Percentiles rank a stretch among this genome's conserved stretches.
phyloP scores from a whole-genome alignment of 2,113 vertebrate species.

The Eubucco bourcierii region DNA sequence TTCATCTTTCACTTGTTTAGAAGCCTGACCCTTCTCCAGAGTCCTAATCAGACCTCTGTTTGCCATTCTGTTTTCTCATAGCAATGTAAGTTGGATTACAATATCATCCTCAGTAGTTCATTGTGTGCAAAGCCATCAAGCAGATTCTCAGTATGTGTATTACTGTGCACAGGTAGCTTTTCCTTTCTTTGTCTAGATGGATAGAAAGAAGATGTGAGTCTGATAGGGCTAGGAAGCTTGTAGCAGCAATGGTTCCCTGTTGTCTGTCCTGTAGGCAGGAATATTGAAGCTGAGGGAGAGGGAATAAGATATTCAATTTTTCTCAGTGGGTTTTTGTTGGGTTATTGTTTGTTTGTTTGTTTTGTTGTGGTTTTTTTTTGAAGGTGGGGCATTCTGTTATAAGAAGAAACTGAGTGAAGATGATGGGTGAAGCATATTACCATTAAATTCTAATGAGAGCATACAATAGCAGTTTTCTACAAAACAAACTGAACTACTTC shows the following conservation, averaged over 20 bases:
- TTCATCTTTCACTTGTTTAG: neutral
- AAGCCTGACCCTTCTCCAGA: neutral
- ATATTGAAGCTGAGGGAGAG: neutral
- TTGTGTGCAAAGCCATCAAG: neutral
- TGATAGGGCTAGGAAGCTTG: neutral
- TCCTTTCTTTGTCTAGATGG: neutral
- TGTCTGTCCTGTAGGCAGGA: neutral
- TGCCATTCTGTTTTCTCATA: neutral
- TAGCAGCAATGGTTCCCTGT: neutral
- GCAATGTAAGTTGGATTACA: neutral
- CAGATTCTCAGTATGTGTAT: neutral
- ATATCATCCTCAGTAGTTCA: neutral
- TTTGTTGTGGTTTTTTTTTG: too few relatives aligned
- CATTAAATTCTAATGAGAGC: neutral
- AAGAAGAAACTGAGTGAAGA: neutral
- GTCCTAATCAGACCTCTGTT: neutral
- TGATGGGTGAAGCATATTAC: neutral
- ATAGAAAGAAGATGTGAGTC: neutral
- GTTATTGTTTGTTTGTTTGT: too few relatives aligned
- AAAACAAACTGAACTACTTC: neutral
- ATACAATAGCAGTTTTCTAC: neutral
- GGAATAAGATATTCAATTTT: neutral
- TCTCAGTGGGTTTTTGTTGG: too few relatives aligned
- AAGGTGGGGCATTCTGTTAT: neutral
- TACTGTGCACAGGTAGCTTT: neutral